These are phyloP conservation scores for Hypsopygia costalis DNA, from an alignment of 2,888 invertebrate species.

Conservation along the genomic window DNA sequence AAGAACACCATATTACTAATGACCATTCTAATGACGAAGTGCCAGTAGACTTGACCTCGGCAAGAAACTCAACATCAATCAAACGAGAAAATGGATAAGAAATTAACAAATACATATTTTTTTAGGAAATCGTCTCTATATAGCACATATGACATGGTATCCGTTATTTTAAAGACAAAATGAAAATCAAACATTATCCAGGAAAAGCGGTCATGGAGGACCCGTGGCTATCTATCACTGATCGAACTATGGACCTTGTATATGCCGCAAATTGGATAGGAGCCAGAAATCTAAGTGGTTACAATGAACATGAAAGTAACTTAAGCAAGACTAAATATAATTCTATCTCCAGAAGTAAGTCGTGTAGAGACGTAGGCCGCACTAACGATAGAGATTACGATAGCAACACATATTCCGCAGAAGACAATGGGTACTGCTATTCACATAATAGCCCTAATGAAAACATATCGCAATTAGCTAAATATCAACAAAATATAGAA, in stretches of 20 bases:
- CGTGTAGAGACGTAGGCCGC: conserved; percentile 67
- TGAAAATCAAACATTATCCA: conserved; percentile 93
- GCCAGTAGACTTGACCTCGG: neutral
- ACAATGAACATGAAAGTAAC: conserved; percentile 53
- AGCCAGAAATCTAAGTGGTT: conserved; percentile 78
- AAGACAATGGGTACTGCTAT: conserved; percentile 54
- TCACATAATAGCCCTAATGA: conserved; percentile 54
- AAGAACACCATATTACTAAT: neutral
- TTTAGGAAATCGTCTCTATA: conserved; percentile 19
- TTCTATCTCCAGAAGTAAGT: conserved; percentile 74
- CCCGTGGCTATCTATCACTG: conserved; percentile 83
- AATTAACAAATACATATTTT: conserved; percentile 17
- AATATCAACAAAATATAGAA: conserved; percentile 82
- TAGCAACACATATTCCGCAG: conserved; percentile 47
- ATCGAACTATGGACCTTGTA: conserved; percentile 86
- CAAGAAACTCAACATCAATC: conserved; percentile 6
- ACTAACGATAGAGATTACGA: conserved; percentile 50
- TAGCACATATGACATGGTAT: conserved; percentile 19
- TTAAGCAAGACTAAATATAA: conserved; percentile 59
- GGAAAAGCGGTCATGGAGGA: conserved; percentile 91
- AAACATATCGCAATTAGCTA: conserved; percentile 79
- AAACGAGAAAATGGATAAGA: conserved; percentile 40
- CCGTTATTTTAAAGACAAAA: conserved; percentile 50
- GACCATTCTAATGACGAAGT: neutral
- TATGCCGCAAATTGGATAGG: conserved; percentile 94